Evolutionary conservation across 1,140 invertebrate genomes (phyloP).

Genomic region (Brachionus calyciflorus): DNA sequence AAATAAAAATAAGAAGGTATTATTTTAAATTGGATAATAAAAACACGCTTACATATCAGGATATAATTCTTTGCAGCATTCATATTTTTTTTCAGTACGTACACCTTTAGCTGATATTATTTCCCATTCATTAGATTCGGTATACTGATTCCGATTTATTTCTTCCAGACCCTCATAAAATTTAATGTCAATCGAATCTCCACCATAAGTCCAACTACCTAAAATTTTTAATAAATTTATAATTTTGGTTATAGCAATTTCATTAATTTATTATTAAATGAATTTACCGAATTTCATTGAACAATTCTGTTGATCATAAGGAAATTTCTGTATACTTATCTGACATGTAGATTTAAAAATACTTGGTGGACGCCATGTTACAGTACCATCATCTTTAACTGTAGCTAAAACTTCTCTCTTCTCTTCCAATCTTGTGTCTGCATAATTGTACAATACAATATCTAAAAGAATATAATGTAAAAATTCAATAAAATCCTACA

Average conservation of each 20-base stretch:
- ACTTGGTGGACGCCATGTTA: conserved; percentile 93
- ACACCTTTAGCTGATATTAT: conserved; percentile 49
- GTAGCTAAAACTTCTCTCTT: conserved; percentile 57
- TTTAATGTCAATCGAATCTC: conserved; percentile 56
- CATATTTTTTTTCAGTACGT: conserved; percentile 53
- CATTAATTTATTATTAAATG: background rate
- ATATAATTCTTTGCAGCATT: conserved; percentile 59
- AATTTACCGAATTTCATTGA: conserved; percentile 57
- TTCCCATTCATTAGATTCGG: conserved; percentile 61
- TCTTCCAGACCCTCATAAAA: conserved; percentile 52
- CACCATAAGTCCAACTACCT: conserved; percentile 60
- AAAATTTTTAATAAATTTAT: background rate
- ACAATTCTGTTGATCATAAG: conserved; percentile 59
- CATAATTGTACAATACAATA: conserved; percentile 47
- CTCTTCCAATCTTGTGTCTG: conserved; percentile 58
- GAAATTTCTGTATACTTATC: conserved; percentile 69
- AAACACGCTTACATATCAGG: conserved; percentile 56
- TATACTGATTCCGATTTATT: conserved; percentile 58
- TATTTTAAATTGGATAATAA: too few species aligned
- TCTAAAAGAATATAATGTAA: background rate
- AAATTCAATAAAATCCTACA: background rate
- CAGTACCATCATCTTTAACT: conserved; percentile 78
- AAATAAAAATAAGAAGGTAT: too few species aligned
- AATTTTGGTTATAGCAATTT: background rate
- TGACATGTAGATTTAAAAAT: conserved; percentile 95